Evolutionary conservation across 2,797 vertebrate species (phyloP), one percentile per base, ranked within the genome.

Genomic region (Staurois parvus): DNA sequence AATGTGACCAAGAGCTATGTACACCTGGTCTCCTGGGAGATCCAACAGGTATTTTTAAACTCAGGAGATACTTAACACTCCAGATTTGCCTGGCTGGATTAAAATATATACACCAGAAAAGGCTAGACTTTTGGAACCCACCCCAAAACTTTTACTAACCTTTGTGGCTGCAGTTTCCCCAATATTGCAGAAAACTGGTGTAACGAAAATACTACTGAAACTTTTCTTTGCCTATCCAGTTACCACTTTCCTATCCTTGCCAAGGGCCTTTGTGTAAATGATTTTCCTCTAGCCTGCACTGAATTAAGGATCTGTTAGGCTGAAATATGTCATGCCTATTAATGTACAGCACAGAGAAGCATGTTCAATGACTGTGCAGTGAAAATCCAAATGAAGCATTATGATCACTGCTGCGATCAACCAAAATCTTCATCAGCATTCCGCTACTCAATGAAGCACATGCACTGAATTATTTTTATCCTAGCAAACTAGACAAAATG

Each of bases 371-470:
- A 19, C 24, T 28, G 32, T 69, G 5, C 21, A 68, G 13, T 74
- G 45, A 48, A 12, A 59, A 66, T 79, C 56, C 26, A 82, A 81
- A 74, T 82, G 79, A 42, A 74, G 80, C 69, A 29, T 42, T 72
- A 81, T 81, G 79, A 81, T 34, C 68, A 72, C n/a, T 73, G 72
- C 40, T 28, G 37, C 69, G 19, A 56, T n/a, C 19, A 70, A 34
- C 45, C 40, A 29, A 66, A 67, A 79, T 4, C 2, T 4, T n/a
- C 66, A 79, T 69, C 30, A 72, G 48, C 42, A 68, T 59, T 59
- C 52, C 52, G 52, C 79, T 72, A 72, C 37, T 29, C 66, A 80
- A 80, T 70, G 79, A 72, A 80, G 79, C 79, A 68, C 79, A 80
- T 81, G 79, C 79, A 62, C 15, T 8, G 8, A 32, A 37, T 1